A percentile compares a stretch with the other conserved stretches of the same genome.
phyloP scores from a whole-genome alignment of 2,888 invertebrate species.

The Xanthia icteritia region DNA sequence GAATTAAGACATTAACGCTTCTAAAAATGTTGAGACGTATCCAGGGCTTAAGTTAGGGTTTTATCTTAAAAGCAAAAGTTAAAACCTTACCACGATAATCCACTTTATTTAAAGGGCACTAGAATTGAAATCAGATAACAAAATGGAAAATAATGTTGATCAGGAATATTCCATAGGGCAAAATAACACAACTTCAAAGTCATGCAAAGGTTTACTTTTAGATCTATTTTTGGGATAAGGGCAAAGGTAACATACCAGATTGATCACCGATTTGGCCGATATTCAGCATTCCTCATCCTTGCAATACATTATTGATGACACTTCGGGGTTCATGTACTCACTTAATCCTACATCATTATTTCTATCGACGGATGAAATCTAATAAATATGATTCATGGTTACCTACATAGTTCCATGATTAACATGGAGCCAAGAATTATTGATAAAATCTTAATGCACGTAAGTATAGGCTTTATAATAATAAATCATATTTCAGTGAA shows the following conservation, averaged over 20 bases:
- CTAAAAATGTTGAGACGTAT: conserved; percentile 2
- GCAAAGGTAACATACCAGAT: conserved; percentile 58
- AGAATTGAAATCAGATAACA: conserved; percentile 19
- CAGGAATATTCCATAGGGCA: background rate
- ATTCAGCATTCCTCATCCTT: conserved; percentile 56
- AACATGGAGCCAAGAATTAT: conserved; percentile 29
- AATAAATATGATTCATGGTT: conserved; percentile 55
- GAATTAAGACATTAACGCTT: background rate
- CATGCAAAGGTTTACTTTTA: conserved; percentile 28
- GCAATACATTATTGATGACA: conserved; percentile 60
- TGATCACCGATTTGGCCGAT: conserved; percentile 50
- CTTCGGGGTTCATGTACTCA: conserved; percentile 28
- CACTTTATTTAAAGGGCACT: conserved; percentile 2
- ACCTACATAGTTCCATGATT: conserved; percentile 26
- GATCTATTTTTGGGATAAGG: conserved; percentile 50
- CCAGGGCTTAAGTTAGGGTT: background rate
- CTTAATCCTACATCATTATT: conserved; percentile 46
- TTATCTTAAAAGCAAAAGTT: conserved; percentile 32
- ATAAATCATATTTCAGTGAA: background rate
- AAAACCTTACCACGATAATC: conserved; percentile 13
- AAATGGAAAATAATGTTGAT: conserved; percentile 14
- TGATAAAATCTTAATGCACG: conserved; percentile 36
- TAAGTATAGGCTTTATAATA: background rate
- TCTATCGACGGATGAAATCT: conserved; percentile 47
- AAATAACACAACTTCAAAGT: conserved; percentile 30